Percentiles rank a stretch among this genome's conserved stretches.
Evolutionary conservation across 2,113 vertebrate species (phyloP).

Genomic region (Nestor notabilis): DNA sequence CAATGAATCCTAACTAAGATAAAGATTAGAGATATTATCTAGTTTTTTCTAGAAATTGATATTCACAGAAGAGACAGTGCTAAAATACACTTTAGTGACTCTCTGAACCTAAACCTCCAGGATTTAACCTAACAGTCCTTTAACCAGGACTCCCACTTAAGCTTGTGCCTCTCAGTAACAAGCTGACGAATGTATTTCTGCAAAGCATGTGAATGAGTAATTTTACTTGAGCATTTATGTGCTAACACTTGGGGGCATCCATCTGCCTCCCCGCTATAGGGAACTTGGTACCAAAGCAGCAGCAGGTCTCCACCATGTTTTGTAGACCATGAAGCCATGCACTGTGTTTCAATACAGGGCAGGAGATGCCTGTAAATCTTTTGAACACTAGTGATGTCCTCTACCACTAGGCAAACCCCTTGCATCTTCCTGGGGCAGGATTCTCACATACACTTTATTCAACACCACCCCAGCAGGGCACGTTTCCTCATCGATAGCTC

Average conservation of each 20-base stretch:
- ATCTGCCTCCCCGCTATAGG: rapidly evolving
- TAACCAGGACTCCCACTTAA: background rate
- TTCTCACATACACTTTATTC: rapidly evolving
- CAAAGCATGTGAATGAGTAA: rapidly evolving
- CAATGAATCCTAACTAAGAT: background rate
- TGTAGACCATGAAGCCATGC: rapidly evolving
- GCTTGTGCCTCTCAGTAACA: too few relatives aligned
- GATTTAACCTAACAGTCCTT: background rate
- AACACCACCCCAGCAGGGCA: background rate
- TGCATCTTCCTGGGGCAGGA: rapidly evolving
- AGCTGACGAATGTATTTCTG: background rate
- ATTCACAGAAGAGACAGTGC: background rate
- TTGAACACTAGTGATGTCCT: rapidly evolving
- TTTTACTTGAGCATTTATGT: rapidly evolving
- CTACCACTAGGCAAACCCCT: rapidly evolving
- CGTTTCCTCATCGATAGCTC: rapidly evolving
- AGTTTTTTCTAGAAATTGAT: background rate
- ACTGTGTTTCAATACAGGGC: rapidly evolving
- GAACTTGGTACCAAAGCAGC: rapidly evolving
- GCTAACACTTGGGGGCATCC: rapidly evolving
- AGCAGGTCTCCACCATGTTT: rapidly evolving
- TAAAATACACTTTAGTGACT: background rate
- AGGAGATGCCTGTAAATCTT: rapidly evolving
- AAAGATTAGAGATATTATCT: background rate
- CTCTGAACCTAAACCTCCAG: background rate